phyloP scores from a whole-genome alignment of 2,113 vertebrate species.

The Phoenicopterus ruber region DNA sequence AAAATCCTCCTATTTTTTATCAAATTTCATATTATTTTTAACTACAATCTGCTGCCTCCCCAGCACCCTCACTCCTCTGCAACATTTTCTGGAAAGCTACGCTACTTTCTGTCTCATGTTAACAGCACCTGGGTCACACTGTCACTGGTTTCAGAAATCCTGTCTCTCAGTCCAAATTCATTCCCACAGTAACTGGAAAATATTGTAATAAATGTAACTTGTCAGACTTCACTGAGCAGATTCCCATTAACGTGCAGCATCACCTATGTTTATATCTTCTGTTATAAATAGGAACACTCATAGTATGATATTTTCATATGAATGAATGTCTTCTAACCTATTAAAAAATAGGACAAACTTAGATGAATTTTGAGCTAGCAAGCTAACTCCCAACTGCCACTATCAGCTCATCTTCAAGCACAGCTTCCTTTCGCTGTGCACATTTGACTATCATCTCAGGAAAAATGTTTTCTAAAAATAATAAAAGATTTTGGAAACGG shows the following conservation, averaged over 20 bases:
- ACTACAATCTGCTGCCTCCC: background rate
- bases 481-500: background rate
- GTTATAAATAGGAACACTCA: background rate
- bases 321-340: background rate
- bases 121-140: background rate
- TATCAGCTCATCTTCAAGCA: background rate
- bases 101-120: background rate
- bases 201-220: background rate
- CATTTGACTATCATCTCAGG: background rate
- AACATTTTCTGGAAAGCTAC: background rate
- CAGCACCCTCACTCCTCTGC: background rate
- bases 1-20: background rate
- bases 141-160: background rate
- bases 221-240: background rate
- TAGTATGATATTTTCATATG: background rate
- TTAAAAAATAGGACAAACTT: background rate
- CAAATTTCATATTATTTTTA: background rate
- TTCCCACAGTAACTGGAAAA: background rate
- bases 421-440: background rate
- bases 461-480: background rate
- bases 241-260: background rate
- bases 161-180: background rate
- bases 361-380: background rate
- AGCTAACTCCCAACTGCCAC: background rate
- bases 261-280: background rate